Percentiles rank a stretch among this genome's conserved stretches.
Evolutionary conservation across 2,797 vertebrate genomes (phyloP).

Genomic region (Micrastur ruficollis): DNA sequence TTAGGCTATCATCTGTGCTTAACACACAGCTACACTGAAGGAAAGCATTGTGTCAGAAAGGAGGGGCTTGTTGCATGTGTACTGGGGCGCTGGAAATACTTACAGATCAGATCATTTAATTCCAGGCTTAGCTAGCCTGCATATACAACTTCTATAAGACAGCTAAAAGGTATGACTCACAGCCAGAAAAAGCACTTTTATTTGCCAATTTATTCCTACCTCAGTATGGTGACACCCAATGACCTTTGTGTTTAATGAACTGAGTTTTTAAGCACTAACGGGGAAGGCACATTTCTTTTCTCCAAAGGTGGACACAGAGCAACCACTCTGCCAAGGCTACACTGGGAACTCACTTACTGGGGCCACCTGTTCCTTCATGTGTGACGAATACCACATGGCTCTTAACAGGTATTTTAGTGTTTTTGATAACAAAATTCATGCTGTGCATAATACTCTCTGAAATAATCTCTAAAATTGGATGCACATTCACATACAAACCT

Average conservation of each 20-base stretch:
- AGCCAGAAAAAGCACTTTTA: background rate
- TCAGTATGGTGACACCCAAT: background rate
- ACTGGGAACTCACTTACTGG: background rate
- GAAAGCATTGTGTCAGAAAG: background rate
- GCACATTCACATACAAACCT: background rate
- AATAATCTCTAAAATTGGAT: background rate
- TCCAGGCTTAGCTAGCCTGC: background rate
- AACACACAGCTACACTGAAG: background rate
- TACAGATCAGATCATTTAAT: background rate
- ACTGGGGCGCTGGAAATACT: background rate
- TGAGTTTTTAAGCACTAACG: rapidly evolving
- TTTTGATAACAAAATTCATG: background rate
- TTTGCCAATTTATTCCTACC: background rate
- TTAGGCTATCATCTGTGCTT: background rate
- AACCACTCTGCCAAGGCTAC: background rate
- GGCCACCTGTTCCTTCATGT: rapidly evolving
- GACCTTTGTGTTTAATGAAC: background rate
- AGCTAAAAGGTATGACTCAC: background rate
- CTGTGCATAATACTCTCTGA: background rate
- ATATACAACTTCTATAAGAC: background rate
- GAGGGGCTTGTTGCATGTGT: background rate
- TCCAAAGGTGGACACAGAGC: background rate
- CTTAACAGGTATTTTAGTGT: background rate
- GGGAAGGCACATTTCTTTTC: background rate
- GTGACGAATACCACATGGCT: background rate